Conservation (phyloP, 2,797 vertebrate species). For the Rhyacichthys aspro region DNA sequence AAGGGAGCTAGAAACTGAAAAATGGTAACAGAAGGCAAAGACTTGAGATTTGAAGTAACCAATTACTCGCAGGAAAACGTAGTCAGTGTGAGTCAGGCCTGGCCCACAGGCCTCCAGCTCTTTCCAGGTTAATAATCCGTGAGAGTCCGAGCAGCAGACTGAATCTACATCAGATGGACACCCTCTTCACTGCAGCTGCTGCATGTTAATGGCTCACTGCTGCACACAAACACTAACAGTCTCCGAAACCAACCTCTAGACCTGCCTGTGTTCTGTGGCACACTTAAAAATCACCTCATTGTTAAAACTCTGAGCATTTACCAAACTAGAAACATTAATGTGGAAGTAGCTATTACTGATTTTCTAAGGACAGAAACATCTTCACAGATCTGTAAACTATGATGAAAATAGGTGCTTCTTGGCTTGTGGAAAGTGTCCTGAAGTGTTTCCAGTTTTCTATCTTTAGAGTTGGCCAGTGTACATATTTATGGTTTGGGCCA, state of each 20-base stretch:
- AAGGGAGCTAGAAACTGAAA: too few species aligned
- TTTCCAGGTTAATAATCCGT: conserved; percentile 60
- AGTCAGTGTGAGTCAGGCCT: conserved; percentile 16
- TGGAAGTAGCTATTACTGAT: too few species aligned
- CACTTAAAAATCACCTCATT: background rate
- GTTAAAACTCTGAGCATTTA: conserved; percentile 14
- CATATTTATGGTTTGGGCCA: conserved; percentile 28
- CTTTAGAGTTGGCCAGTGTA: too few species aligned
- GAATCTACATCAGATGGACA: conserved; percentile 31
- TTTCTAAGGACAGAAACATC: too few species aligned
- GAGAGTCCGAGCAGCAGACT: conserved; percentile 37
- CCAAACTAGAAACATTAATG: too few species aligned
- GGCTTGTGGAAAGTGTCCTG: too few species aligned
- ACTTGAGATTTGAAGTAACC: too few species aligned
- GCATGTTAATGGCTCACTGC: conserved; percentile 25
- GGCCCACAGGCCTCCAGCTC: conserved; percentile 39
- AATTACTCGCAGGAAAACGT: conserved; percentile 5
- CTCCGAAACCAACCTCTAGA: background rate
- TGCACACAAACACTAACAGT: conserved; percentile 11
- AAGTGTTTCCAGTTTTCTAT: too few species aligned
- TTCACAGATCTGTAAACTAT: too few species aligned
- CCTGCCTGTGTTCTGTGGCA: conserved; percentile 11
- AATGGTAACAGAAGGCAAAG: too few species aligned
- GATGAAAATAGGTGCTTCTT: too few species aligned
- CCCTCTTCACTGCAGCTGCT: conserved; percentile 17